phyloP scores from a whole-genome alignment of 2,888 invertebrate genomes.

The Trichogramma evanescens region DNA sequence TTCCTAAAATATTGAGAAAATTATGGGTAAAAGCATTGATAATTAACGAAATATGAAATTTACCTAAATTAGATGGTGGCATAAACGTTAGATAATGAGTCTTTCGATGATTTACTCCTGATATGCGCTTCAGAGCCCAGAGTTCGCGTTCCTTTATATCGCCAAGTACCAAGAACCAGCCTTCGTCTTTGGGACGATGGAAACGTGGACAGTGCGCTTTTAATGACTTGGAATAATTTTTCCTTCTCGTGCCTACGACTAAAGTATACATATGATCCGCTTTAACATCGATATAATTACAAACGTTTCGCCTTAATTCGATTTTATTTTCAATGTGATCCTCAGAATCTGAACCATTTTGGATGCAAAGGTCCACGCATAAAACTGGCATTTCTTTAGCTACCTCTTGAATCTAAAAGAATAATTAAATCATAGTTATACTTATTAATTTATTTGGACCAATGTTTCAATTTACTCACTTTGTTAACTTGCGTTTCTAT shows the following conservation, averaged over 20 bases:
- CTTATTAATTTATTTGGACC: not conserved
- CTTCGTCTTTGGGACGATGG: constrained; percentile 89
- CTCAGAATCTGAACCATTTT: constrained; percentile 24
- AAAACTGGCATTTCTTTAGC: constrained; percentile 41
- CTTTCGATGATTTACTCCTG: constrained; percentile 48
- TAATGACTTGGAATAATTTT: constrained; percentile 52
- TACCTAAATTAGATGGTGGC: constrained; percentile 54
- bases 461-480: constrained; percentile 46
- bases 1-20: constrained; percentile 53
- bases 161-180: constrained; percentile 89
- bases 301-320: constrained; percentile 19
- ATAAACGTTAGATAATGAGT: constrained; percentile 57
- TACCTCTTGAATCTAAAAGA: constrained; percentile 37
- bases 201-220: constrained; percentile 76
- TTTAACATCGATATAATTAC: constrained; percentile 27
- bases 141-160: constrained; percentile 64
- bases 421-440: not conserved
- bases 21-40: not conserved
- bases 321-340: constrained; percentile 23
- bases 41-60: constrained; percentile 16
- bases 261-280: constrained; percentile 62
- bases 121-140: constrained; percentile 71
- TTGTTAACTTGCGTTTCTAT: constrained; percentile 65
- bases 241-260: constrained; percentile 53
- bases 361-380: constrained; percentile 31